Evolutionary conservation across 2,797 vertebrate species (phyloP).

Genomic region (Heterohyrax brucei): DNA sequence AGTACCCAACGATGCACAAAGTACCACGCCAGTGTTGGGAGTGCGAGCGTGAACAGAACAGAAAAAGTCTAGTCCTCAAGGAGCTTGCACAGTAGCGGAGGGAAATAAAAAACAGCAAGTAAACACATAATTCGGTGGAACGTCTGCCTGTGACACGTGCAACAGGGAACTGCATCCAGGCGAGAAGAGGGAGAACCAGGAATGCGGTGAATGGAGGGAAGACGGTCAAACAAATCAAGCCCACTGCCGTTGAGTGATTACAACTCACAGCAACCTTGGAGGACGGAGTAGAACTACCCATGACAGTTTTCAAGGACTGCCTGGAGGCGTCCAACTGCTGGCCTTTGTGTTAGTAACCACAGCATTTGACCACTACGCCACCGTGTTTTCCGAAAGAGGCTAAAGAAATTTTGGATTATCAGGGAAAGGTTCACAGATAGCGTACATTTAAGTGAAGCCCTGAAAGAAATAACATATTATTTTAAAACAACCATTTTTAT

Average conservation of each 20-base stretch:
- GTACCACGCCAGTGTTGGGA: background rate
- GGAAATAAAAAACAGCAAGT: background rate
- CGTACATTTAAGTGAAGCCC: background rate
- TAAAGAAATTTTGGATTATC: background rate
- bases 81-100: background rate
- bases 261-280: too few species aligned
- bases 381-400: background rate
- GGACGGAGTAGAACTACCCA: too few species aligned
- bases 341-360: too few species aligned
- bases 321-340: too few species aligned
- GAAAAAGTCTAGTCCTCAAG: background rate
- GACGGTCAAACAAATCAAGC: background rate
- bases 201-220: background rate
- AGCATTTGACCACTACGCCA: too few species aligned
- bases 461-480: background rate
- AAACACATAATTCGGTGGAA: background rate
- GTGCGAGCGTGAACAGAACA: background rate
- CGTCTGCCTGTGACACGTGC: background rate
- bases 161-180: background rate
- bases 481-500: background rate
- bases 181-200: background rate
- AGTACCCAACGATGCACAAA: background rate
- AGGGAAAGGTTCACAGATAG: slow-evolving; percentile 31
- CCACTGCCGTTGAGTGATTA: too few species aligned
- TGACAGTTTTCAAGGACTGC: too few species aligned